Conservation (phyloP, 2,888 invertebrate genomes). For the Drosophila putrida region DNA sequence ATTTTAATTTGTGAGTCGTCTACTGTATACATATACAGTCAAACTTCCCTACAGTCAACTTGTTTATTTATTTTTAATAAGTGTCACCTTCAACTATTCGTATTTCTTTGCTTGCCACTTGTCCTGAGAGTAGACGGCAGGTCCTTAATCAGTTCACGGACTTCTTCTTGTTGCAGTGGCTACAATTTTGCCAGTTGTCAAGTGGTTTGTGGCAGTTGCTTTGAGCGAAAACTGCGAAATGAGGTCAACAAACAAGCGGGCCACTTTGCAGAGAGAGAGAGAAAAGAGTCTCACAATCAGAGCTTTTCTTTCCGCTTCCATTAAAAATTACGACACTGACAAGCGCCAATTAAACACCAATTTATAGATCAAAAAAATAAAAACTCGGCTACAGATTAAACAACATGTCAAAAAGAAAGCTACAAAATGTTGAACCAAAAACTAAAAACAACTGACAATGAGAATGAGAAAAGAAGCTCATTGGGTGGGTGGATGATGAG, state of each 20-base stretch:
- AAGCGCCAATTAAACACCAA: slow-evolving; percentile 67
- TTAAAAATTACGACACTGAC: slow-evolving; percentile 64
- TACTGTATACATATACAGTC: not conserved
- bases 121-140: slow-evolving; percentile 68
- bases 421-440: slow-evolving; percentile 15
- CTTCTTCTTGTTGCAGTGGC: slow-evolving; percentile 41
- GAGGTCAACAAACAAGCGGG: slow-evolving; percentile 38
- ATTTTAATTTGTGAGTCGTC: too few relatives aligned
- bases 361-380: slow-evolving; percentile 21
- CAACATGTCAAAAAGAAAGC: slow-evolving; percentile 32
- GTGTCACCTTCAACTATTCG: not conserved
- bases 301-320: slow-evolving; percentile 4
- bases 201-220: slow-evolving; percentile 61
- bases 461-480: not conserved
- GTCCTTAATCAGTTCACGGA: slow-evolving; percentile 67
- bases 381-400: slow-evolving; percentile 12
- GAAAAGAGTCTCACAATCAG: not conserved
- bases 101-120: slow-evolving; percentile 65
- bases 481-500: slow-evolving; percentile 19
- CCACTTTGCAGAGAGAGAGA: slow-evolving; percentile 45
- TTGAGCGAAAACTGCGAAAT: slow-evolving; percentile 10
- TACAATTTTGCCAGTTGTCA: slow-evolving; percentile 77
- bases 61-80: too few relatives aligned
- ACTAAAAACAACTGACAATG: not conserved
- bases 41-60: not conserved